Base-by-base conservation (phyloP, 1,140 invertebrate species). In the Papilio polytes region DNA sequence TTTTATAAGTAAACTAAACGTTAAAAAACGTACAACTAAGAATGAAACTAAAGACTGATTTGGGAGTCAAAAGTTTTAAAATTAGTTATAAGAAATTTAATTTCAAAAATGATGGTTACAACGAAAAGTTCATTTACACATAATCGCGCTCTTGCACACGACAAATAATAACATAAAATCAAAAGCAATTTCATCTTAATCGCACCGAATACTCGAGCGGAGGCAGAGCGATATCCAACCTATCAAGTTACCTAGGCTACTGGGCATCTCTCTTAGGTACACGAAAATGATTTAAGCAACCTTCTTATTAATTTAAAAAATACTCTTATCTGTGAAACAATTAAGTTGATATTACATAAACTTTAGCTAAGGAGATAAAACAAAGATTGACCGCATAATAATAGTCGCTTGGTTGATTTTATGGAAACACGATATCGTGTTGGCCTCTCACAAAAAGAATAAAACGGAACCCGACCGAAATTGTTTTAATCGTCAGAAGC, bases 161-260 rank as follows among this genome's bases (percentile, higher is more conserved):
- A 78, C 85, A 83, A 87, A 84, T 87, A 84, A 85, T 82, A 86
- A 80, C 77, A 87, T 84, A 89, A 90, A 91, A 91, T 93, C 87
- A 92, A 94, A 93, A 93, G 88, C 85, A 90, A 91, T 88, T 91
- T 90, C 91, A 88, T 93, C 89, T 94, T 94, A 93, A 94, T 94
- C 92, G 90, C 89, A 91, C 90, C 89, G 91, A 94, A 95, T 94
- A 94, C 91, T 93, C 87, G 88, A 89, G 87, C 89, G 89, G 85
- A 91, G 90, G 90, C 91, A 93, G 88, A 91, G 87, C 87, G 90
- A 94, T 94, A 93, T 92, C 89, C 92, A 93, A 88, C 88, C 91
- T 94, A 91, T 94, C 91, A 87, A 89, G 89, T 94, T 94, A 94
- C 93, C 93, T 94, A 94, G 93, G 93, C 93, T 94, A 94, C 92